Evolutionary conservation across 2,797 vertebrate genomes (phyloP).

Genomic region (Enteromius trimaculatus): DNA sequence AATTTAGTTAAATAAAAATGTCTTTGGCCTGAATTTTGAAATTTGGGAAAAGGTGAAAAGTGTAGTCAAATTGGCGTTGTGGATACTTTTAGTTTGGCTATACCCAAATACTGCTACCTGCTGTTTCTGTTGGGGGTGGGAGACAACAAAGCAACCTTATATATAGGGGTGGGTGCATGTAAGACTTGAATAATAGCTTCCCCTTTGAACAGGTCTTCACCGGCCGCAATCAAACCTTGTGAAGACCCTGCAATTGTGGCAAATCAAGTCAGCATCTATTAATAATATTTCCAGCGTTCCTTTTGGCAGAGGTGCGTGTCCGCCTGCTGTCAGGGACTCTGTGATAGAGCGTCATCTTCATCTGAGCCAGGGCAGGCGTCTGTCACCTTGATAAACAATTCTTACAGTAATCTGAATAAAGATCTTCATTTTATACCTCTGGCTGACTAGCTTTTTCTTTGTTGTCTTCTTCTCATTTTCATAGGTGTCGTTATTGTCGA

Average conservation of each 20-base stretch:
- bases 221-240: slow-evolving; percentile 96
- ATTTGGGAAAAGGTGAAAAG: neutral
- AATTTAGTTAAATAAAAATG: no score
- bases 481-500: slow-evolving; percentile 70
- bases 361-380: slow-evolving; percentile 98
- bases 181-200: slow-evolving; percentile 98
- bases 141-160: slow-evolving; percentile 10
- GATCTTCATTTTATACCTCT: slow-evolving; percentile 97
- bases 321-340: slow-evolving; percentile 94
- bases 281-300: slow-evolving; percentile 99
- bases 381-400: slow-evolving; percentile 99
- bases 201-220: slow-evolving; percentile 99
- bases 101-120: neutral
- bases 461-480: slow-evolving; percentile 53
- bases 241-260: slow-evolving; percentile 93
- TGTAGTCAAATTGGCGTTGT: neutral
- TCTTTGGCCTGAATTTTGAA: no score
- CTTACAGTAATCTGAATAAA: slow-evolving; percentile 99
- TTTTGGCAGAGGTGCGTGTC: slow-evolving; percentile 84
- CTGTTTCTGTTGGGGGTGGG: neutral
- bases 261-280: slow-evolving; percentile 99
- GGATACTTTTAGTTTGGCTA: neutral
- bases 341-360: slow-evolving; percentile 99
- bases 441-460: slow-evolving; percentile 40
- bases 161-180: slow-evolving; percentile 51